These are phyloP conservation scores for Bryconaethiops microstoma DNA, from an alignment of 2,797 vertebrate genomes.

Conservation along the genomic window DNA sequence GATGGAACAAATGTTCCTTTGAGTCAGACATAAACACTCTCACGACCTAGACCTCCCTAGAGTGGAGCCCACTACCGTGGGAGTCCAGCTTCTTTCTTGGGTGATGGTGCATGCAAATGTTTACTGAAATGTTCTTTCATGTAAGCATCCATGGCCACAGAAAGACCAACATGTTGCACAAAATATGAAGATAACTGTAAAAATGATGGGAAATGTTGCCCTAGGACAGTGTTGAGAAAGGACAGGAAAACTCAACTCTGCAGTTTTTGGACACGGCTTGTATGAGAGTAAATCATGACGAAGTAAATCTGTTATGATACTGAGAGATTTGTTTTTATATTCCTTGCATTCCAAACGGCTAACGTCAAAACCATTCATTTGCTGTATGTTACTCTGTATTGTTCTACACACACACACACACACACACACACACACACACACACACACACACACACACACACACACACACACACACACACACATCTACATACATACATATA, in stretches of 20 bases:
- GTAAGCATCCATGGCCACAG: constrained; percentile 7
- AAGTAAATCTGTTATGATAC: neutral
- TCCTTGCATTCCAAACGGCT: neutral
- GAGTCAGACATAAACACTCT: constrained; percentile 43
- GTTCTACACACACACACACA: constrained; percentile 2
- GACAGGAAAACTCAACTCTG: neutral
- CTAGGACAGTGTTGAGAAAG: neutral
- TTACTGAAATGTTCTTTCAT: constrained; percentile 20
- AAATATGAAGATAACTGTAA: neutral
- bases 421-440: neutral
- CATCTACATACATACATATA: too few species aligned
- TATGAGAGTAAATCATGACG: neutral
- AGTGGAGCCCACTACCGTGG: constrained; percentile 24
- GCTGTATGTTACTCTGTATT: neutral
- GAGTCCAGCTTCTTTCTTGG: constrained; percentile 19
- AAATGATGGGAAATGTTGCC: neutral
- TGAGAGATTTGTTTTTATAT: neutral
- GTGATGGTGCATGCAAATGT: constrained; percentile 28
- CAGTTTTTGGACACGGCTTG: neutral
- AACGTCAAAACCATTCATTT: neutral
- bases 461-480: too few species aligned
- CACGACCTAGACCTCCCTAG: constrained; percentile 40
- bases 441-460: constrained; percentile 2
- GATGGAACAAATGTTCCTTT: constrained; percentile 34
- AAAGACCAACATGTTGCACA: neutral